Base-by-base conservation (phyloP, 2,113 vertebrate species). In the Macroglossus sobrinus region DNA sequence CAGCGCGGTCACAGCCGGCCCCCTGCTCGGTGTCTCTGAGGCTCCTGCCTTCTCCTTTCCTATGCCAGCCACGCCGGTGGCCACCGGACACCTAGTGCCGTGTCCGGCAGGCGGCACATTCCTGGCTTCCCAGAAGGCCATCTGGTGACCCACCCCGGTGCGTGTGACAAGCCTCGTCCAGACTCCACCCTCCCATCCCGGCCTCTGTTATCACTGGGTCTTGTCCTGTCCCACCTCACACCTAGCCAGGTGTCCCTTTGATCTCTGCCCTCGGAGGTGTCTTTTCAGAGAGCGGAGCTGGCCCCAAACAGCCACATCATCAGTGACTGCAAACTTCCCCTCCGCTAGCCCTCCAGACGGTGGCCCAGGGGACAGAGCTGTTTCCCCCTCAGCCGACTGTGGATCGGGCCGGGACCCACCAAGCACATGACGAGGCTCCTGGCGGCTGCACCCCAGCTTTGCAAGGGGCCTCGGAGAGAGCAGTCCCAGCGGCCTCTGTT, bases 401-500 rank as follows among this genome's bases (percentile, higher is more conserved):
- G 66, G 81, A 30, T 14, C 4, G 22, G 64, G 85, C 85, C 55
- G 4, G 1, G 95, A 79, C 75, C 80, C 50, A 47, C 75, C 80
- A 43, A 47, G 76, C 43, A 21, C 0, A 3, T 24, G 53, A 75
- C 66, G 8, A 19, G 80, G 64, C 78, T 84, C 35, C 63, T 2
- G 26, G 79, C 43, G 50, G 74, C 76, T 24, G 33, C 89, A 22
- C 43, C 92, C 61, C 63, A 40, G 80, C 81, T 69, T 38, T 43
- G 35, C 28, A 59, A 3, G 30, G 59, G 74, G 11, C 68, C 63
- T 30, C 0, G n/a, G n/a, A 4, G 12, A 13, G 43, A 43, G 64
- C 43, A 10, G 43, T 47, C 61, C 19, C 0, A 14, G 18, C 78
- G 2, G 22, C 10, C 26, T 38, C 5, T 0, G 1, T 0, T 0